A percentile compares a stretch with the other conserved stretches of the same genome.
Evolutionary conservation across 2,113 vertebrate genomes (phyloP).

Genomic region (Oreochromis aureus): DNA sequence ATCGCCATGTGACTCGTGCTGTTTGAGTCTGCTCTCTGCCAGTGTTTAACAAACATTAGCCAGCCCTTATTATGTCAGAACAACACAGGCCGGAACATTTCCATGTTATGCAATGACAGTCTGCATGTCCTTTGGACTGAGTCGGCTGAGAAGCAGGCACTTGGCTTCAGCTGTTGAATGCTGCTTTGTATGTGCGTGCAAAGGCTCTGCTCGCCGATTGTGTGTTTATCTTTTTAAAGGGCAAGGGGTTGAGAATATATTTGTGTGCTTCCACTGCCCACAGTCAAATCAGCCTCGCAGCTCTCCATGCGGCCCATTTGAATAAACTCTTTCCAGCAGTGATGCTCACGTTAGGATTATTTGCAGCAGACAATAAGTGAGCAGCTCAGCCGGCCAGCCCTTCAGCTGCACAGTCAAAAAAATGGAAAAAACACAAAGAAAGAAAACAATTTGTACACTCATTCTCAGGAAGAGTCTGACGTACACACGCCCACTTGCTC

Average conservation of each 20-base stretch:
- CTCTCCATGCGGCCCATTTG: not conserved
- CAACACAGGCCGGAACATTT: conserved; percentile 10
- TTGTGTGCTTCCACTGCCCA: not conserved
- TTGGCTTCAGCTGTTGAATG: not conserved
- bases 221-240: not conserved
- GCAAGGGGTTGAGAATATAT: not conserved
- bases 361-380: not conserved
- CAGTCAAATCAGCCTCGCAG: not conserved
- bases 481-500: conserved; percentile 8
- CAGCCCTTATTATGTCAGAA: conserved; percentile 47
- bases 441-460: not conserved
- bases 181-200: not conserved
- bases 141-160: conserved; percentile 32
- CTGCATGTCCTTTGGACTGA: conserved; percentile 45
- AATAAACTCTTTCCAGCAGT: not conserved
- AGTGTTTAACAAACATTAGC: conserved; percentile 52
- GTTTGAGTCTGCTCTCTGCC: not conserved
- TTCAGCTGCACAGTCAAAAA: not conserved
- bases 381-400: not conserved
- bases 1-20: not conserved
- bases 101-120: conserved; percentile 51
- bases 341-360: not conserved
- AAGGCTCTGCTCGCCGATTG: not conserved
- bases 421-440: not conserved
- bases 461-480: conserved; percentile 16